Evolutionary conservation across 2,888 invertebrate species (phyloP).

Genomic region (Eutolmus rufibarbis): DNA sequence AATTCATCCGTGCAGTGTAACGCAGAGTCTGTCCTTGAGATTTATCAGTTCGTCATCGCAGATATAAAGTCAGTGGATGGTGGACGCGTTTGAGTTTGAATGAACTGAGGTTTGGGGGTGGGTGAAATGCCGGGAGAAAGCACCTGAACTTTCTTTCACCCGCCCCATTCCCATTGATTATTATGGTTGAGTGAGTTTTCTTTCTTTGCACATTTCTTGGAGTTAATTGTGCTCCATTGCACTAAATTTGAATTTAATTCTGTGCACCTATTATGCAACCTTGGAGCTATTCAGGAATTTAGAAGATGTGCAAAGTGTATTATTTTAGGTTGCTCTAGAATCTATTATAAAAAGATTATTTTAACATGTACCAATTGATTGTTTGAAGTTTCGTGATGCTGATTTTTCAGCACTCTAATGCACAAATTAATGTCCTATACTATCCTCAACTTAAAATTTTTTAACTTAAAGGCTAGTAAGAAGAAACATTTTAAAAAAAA

Average conservation of each 20-base stretch:
- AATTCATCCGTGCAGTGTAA: not conserved
- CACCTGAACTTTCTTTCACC: not conserved
- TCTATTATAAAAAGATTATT: too few relatives aligned
- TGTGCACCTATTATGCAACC: not conserved
- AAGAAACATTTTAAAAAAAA: too few relatives aligned
- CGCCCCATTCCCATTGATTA: not conserved
- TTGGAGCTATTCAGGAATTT: not conserved
- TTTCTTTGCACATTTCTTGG: not conserved
- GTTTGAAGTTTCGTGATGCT: too few relatives aligned
- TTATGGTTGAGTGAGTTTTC: not conserved
- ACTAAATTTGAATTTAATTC: not conserved
- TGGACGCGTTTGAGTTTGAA: not conserved
- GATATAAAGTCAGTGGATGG: not conserved
- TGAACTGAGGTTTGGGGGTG: not conserved
- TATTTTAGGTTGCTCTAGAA: too few relatives aligned
- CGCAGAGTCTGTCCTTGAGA: not conserved
- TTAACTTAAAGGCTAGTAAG: too few relatives aligned
- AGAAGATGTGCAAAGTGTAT: not conserved
- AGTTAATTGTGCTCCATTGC: not conserved
- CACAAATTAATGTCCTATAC: too few relatives aligned
- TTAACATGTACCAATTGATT: not conserved
- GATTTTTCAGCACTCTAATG: too few relatives aligned
- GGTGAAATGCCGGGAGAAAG: not conserved
- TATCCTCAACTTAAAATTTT: too few relatives aligned
- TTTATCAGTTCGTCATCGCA: not conserved